Conservation (phyloP, 30 jellyfish, hydroid and myxozoan species). For the Turritopsis dohrnii region DNA sequence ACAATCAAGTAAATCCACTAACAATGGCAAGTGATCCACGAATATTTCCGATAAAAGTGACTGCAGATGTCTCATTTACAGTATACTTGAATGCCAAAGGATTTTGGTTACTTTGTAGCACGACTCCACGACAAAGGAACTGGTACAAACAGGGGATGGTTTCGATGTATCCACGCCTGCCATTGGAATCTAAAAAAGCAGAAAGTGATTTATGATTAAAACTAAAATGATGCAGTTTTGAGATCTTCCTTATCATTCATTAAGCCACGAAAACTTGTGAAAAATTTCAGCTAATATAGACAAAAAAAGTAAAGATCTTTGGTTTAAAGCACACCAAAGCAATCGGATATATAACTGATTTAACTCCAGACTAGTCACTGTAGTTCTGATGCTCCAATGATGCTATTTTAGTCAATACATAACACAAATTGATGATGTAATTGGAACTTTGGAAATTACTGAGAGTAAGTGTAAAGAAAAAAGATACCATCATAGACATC, state of each 20-base stretch:
- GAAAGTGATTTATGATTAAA: background rate
- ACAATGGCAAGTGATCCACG: constrained; percentile 68
- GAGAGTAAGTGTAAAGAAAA: too few species aligned
- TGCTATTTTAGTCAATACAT: too few species aligned
- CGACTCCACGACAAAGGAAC: constrained; percentile 70
- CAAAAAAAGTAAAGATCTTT: too few species aligned
- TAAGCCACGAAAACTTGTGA: too few species aligned
- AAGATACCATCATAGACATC: constrained; percentile 34
- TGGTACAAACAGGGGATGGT: constrained; percentile 47
- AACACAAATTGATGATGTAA: too few species aligned
- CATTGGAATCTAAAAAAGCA: constrained; percentile 26
- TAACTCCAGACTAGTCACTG: too few species aligned
- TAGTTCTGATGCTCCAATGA: too few species aligned
- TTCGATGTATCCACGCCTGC: constrained; percentile 42
- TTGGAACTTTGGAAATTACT: too few species aligned
- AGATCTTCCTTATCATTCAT: too few species aligned
- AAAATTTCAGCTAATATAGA: too few species aligned
- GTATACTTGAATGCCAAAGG: constrained; percentile 36
- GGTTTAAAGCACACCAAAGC: background rate
- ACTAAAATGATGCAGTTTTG: background rate
- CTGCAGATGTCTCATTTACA: background rate
- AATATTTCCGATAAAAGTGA: constrained; percentile 38
- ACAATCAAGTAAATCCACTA: constrained; percentile 9
- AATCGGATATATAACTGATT: too few species aligned
- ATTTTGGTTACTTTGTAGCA: constrained; percentile 3